Conservation (phyloP, 2,797 vertebrate genomes). For the Masticophis lateralis region DNA sequence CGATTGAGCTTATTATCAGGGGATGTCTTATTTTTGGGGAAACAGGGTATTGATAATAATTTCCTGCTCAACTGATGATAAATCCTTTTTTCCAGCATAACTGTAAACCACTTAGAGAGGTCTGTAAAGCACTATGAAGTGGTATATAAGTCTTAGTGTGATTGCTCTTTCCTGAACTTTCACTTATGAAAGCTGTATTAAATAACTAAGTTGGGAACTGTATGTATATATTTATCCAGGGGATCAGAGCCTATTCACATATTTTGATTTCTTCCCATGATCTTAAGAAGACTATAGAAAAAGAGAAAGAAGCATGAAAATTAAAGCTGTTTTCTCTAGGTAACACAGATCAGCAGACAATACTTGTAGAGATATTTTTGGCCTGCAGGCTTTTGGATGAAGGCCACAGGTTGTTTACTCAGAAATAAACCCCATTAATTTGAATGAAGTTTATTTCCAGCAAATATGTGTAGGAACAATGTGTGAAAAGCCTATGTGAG, state of each 20-base stretch:
- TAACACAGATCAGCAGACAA: neutral
- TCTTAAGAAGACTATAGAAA: neutral
- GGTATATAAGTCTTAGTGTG: too few relatives aligned
- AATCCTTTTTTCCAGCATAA: neutral
- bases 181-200: neutral
- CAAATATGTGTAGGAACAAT: neutral
- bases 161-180: neutral
- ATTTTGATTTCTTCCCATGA: neutral
- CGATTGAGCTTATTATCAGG: too few relatives aligned
- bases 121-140: too few relatives aligned
- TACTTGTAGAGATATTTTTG: neutral
- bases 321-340: neutral
- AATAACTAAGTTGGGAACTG: neutral
- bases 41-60: neutral
- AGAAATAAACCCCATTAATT: neutral
- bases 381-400: neutral
- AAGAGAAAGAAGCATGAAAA: neutral
- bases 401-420: neutral
- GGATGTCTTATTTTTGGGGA: too few relatives aligned
- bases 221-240: neutral
- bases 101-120: too few relatives aligned
- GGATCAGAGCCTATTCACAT: neutral
- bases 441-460: neutral
- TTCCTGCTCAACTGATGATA: neutral
- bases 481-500: neutral